Evolutionary conservation across 2,888 invertebrate genomes (phyloP), one percentile per base, ranked within the genome.

Genomic region (Tetragnatha montana): DNA sequence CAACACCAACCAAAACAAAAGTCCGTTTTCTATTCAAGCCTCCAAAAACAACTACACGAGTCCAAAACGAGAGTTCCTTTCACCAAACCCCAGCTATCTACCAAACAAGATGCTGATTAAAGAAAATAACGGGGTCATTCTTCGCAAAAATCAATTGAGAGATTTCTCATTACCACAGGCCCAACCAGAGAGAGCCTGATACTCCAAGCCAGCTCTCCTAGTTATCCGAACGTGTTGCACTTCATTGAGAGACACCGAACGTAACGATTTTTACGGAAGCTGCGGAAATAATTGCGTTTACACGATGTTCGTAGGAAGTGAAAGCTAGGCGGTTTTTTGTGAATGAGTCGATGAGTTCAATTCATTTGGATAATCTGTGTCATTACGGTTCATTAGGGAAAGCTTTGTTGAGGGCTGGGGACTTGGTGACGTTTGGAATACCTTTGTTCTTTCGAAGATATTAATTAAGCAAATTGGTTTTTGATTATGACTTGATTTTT

Each of bases 31-130:
- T 35, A 35, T 35, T 35, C 35, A 35, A 35, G 35, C 35, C 35
- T 35, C 35, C 35, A 35, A 35, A 35, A 35, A 35, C 35, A 35
- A 35, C 35, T 35, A 35, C 35, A 35, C 35, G 35, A 35, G 35
- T 74, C 47, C 51, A 8, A 50, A 76, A 50, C 50, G 10, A 49
- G 76, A 19, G 49, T 76, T 81, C n/a, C 73, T 82, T 73, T 82
- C 82, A 82, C 49, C 49, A 84, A n/a, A n/a, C 76, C 51, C 47
- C 49, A 69, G 17, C 83, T 76, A 76, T 76, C 47, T 84, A 84
- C 68, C 69, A 84, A 76, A 76, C 83, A 75, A 76, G 69, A 76
- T 76, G 47, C 76, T 84, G 83, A 84, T 84, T 84, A 84, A 84
- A 84, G 76, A 76, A 84, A 84, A 84, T 84, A 22, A 69, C 75